These are phyloP conservation scores for Boleophthalmus pectinirostris DNA, from an alignment of 2,113 vertebrate species.

Conservation along the genomic window DNA sequence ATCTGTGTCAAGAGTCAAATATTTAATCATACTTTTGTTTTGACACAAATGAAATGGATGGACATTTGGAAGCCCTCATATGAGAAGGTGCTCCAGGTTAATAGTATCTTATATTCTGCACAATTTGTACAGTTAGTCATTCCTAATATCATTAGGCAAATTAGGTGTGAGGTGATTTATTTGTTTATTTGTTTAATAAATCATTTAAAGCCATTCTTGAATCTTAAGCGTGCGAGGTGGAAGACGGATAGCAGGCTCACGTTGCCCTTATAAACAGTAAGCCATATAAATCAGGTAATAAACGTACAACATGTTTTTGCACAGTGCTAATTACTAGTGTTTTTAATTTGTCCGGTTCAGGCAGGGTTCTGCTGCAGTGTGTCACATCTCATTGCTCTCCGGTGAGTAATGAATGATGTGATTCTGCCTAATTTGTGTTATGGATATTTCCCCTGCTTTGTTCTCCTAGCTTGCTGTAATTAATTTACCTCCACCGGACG, in stretches of 20 bases:
- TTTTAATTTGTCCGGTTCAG: slow-evolving; percentile 81
- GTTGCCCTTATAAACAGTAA: slow-evolving; percentile 76
- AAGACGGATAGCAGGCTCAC: slow-evolving; percentile 73
- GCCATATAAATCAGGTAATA: slow-evolving; percentile 82
- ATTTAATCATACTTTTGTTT: slow-evolving; percentile 79
- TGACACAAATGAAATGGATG: slow-evolving; percentile 77
- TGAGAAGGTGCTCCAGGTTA: slow-evolving; percentile 77
- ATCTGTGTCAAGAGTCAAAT: slow-evolving; percentile 74
- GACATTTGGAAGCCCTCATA: slow-evolving; percentile 70
- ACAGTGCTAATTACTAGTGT: slow-evolving; percentile 80
- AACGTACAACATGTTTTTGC: slow-evolving; percentile 78
- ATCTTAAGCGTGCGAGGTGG: slow-evolving; percentile 69
- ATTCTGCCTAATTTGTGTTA: slow-evolving; percentile 71
- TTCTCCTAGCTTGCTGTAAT: slow-evolving; percentile 63
- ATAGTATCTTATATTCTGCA: slow-evolving; percentile 76
- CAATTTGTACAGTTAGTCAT: slow-evolving; percentile 80
- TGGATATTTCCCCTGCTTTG: slow-evolving; percentile 66
- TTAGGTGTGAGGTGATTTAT: slow-evolving; percentile 80
- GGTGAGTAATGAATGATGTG: slow-evolving; percentile 75
- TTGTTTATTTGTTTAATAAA: slow-evolving; percentile 82
- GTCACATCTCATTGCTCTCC: slow-evolving; percentile 72
- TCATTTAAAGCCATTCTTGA: slow-evolving; percentile 77
- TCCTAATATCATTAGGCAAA: slow-evolving; percentile 84
- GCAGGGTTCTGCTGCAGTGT: slow-evolving; percentile 68
- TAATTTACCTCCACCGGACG: slow-evolving; percentile 55